Evolutionary conservation across 2,888 invertebrate genomes (phyloP).

Genomic region (Agonopterix alstromeriana): DNA sequence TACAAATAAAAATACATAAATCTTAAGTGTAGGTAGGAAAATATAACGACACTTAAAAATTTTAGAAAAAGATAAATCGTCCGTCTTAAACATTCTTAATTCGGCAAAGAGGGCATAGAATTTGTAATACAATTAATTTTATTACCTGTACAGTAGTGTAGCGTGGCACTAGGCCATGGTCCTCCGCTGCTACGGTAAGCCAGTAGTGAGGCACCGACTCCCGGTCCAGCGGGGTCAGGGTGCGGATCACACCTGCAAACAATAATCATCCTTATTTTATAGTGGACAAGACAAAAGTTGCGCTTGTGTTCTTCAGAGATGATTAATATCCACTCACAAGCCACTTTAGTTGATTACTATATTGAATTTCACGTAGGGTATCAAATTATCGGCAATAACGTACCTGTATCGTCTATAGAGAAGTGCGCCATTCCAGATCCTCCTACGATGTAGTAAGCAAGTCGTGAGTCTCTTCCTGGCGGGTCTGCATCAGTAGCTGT

Average conservation of each 20-base stretch:
- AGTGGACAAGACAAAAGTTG: neutral
- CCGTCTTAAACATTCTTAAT: no score
- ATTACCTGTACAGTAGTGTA: conserved; percentile 88
- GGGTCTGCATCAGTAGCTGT: conserved; percentile 88
- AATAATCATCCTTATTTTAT: neutral
- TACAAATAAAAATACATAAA: no score
- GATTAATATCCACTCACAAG: neutral
- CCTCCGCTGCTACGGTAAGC: conserved; percentile 95
- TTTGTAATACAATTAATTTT: no score
- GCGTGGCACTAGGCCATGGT: conserved; percentile 91
- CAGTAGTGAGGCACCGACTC: conserved; percentile 93
- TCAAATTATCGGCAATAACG: neutral
- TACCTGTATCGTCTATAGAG: conserved; percentile 92
- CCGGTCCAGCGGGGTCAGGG: conserved; percentile 90
- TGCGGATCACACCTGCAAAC: conserved; percentile 84
- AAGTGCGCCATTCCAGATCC: conserved; percentile 96
- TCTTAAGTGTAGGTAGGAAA: no score
- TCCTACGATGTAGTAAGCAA: conserved; percentile 90
- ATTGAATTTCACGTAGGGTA: neutral
- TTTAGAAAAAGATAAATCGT: no score
- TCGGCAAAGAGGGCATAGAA: no score
- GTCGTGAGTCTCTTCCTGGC: conserved; percentile 86
- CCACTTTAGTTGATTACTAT: neutral
- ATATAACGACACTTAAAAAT: no score
- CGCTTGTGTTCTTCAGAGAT: neutral